These are phyloP conservation scores for Aotus griseimembra DNA, from an alignment of 2,797 vertebrate species.

Conservation along the genomic window DNA sequence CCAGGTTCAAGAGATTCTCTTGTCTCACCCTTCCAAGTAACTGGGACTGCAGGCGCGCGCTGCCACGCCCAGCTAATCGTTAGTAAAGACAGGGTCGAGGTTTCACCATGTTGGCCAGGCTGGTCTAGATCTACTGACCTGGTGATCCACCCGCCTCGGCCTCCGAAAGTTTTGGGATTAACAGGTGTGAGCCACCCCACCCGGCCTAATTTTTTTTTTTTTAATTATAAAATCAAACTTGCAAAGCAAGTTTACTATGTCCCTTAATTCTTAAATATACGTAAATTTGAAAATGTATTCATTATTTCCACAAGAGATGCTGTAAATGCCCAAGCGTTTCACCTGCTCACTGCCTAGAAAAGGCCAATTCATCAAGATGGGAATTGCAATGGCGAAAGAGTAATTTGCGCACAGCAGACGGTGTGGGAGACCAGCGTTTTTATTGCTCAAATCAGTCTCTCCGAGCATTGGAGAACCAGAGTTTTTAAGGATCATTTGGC, in stretches of 20 bases:
- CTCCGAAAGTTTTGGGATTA: no score
- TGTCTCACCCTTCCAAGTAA: no score
- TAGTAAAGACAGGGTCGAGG: no score
- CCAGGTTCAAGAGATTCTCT: no score
- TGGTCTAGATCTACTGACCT: no score
- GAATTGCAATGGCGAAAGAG: background rate
- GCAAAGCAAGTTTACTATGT: background rate
- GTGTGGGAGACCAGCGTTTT: background rate
- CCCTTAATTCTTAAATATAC: background rate
- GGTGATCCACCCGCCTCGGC: no score
- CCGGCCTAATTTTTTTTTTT: background rate
- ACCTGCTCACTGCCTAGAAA: background rate
- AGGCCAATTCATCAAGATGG: background rate
- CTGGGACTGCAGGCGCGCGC: no score
- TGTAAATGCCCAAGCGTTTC: background rate
- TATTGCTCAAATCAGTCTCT: background rate
- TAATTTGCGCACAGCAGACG: fast-evolving
- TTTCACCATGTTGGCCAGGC: no score
- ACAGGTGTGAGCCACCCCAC: no score
- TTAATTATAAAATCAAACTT: background rate
- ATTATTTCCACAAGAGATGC: background rate
- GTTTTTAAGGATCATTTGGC: background rate
- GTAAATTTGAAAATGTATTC: background rate
- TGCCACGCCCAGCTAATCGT: no score
- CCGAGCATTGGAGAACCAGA: background rate